Percentiles rank a stretch among this genome's conserved stretches.
Conservation (phyloP, 2,797 vertebrate genomes). For the Iguana delicatissima region DNA sequence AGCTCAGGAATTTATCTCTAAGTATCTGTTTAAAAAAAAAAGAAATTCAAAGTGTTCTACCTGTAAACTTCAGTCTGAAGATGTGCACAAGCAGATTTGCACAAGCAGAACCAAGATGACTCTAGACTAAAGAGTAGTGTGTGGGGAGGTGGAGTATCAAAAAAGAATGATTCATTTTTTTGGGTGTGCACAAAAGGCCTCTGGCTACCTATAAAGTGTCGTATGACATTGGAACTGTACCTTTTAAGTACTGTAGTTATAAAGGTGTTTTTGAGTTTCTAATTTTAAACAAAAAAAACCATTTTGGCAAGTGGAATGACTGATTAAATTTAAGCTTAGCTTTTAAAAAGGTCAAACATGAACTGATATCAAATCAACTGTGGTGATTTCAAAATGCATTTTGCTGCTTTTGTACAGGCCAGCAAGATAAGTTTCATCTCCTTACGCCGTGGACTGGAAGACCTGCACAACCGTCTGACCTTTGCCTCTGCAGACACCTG, state of each 20-base stretch:
- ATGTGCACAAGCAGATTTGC: neutral
- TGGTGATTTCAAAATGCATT: neutral
- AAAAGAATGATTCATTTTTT: no score
- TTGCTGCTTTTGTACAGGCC: conserved; percentile 5
- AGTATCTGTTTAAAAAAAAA: no score
- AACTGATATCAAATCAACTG: neutral
- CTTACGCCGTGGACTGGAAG: neutral
- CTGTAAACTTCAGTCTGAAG: neutral
- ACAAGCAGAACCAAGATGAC: neutral
- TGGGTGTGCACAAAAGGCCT: neutral
- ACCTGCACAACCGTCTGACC: conserved; percentile 4
- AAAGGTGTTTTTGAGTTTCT: neutral
- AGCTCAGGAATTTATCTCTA: neutral
- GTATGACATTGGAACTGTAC: neutral
- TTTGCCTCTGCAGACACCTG: neutral
- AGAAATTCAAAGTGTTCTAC: neutral
- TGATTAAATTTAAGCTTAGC: neutral
- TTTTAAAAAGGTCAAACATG: neutral
- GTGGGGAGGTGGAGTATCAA: no score
- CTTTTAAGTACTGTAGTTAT: neutral
- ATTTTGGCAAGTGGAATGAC: neutral
- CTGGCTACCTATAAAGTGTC: neutral
- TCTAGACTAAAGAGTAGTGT: neutral
- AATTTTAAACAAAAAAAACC: conserved; percentile 3
- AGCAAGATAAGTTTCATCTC: neutral